phyloP scores from a whole-genome alignment of 2,888 invertebrate genomes.

The Bimastos eiseni region DNA sequence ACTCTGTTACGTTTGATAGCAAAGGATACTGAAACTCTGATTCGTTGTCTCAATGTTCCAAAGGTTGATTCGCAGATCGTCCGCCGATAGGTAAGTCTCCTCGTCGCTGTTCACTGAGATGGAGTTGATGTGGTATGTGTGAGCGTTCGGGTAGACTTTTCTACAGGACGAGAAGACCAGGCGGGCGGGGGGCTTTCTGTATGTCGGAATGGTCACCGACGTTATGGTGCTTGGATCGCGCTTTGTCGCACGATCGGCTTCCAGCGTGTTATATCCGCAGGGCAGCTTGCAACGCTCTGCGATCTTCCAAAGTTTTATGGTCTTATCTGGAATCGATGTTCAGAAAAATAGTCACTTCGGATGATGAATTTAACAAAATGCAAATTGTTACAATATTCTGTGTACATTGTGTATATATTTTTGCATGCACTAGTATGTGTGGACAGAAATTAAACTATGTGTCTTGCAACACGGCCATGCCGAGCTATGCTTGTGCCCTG shows the following conservation, averaged over 20 bases:
- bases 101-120: constrained; percentile 99
- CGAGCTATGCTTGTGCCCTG: too few species aligned
- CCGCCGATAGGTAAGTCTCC: constrained; percentile 98
- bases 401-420: too few species aligned
- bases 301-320: constrained; percentile 97
- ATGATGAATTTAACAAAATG: background rate
- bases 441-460: too few species aligned
- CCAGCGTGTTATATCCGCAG: constrained; percentile 88
- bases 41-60: constrained; percentile 99
- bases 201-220: constrained; percentile 87
- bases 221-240: constrained; percentile 84
- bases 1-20: background rate
- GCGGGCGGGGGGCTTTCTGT: constrained; percentile 97
- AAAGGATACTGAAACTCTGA: constrained; percentile 86
- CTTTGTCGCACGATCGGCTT: constrained; percentile 80
- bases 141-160: constrained; percentile 98
- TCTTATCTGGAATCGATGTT: constrained; percentile 75
- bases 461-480: too few species aligned
- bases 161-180: constrained; percentile 68
- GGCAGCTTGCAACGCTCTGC: constrained; percentile 87
- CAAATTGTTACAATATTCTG: too few species aligned
- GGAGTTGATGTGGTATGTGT: constrained; percentile 99
- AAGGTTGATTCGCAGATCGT: constrained; percentile 96
- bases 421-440: too few species aligned
- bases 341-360: background rate